These are phyloP conservation scores for Pseudomyrmex concolor DNA, from an alignment of 1,140 invertebrate genomes.

Conservation along the genomic window DNA sequence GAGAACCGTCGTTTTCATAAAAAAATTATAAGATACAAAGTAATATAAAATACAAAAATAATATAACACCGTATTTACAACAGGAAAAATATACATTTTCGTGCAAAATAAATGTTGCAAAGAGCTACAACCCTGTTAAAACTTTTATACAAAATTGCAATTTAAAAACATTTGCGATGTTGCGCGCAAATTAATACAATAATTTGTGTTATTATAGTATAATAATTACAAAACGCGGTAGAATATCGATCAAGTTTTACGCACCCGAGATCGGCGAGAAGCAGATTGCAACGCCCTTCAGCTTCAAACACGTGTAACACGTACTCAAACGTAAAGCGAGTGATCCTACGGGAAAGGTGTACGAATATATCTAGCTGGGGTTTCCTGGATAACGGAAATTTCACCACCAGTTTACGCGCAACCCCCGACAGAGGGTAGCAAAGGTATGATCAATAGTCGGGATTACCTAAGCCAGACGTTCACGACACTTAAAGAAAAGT, in stretches of 20 bases:
- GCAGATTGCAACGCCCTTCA: slow-evolving; percentile 59
- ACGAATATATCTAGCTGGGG: slow-evolving; percentile 3
- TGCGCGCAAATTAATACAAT: too few relatives aligned
- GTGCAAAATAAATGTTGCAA: background rate
- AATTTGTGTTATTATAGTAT: background rate
- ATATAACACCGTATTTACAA: background rate
- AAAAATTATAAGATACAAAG: background rate
- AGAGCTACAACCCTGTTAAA: background rate
- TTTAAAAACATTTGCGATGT: background rate
- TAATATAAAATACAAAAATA: background rate
- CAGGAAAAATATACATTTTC: background rate
- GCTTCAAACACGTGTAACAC: slow-evolving; percentile 33
- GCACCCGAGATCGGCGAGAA: background rate
- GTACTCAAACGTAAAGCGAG: slow-evolving; percentile 9
- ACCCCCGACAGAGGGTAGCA: slow-evolving; percentile 54
- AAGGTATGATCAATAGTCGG: slow-evolving; percentile 54
- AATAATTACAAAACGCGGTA: background rate
- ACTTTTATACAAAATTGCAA: background rate
- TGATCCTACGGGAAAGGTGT: slow-evolving; percentile 4
- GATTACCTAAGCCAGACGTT: background rate
- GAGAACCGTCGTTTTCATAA: background rate
- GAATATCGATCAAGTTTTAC: slow-evolving; percentile 7
- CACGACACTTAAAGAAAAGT: too few relatives aligned
- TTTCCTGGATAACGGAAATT: slow-evolving; percentile 58
- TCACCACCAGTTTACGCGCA: background rate